phyloP scores from a whole-genome alignment of 2,888 invertebrate genomes.

The Trachelus stipa region DNA sequence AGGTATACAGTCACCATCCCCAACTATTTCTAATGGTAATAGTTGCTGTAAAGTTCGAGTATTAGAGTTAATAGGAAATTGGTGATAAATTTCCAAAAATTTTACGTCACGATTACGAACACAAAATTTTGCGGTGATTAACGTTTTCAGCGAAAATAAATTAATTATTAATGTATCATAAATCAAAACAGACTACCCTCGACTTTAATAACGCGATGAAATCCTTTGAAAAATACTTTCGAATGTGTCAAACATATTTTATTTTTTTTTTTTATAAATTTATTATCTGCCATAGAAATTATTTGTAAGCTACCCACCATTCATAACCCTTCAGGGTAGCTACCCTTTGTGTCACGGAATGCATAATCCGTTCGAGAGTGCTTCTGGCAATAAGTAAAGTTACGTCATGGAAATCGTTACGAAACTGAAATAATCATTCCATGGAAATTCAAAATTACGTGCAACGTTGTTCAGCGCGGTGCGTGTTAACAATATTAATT shows the following conservation, averaged over 20 bases:
- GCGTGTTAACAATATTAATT: background rate
- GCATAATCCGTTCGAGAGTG: background rate
- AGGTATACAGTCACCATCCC: no score
- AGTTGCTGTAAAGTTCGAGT: no score
- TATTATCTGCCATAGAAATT: background rate
- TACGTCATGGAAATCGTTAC: background rate
- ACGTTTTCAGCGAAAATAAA: no score
- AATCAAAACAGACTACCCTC: no score
- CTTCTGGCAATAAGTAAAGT: background rate
- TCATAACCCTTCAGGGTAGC: no score
- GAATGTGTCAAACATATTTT: background rate
- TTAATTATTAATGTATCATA: no score
- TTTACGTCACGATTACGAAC: fast-evolving
- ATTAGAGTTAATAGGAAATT: no score
- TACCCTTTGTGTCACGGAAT: no score
- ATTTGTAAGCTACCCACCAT: no score
- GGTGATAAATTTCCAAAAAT: no score
- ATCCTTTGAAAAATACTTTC: background rate
- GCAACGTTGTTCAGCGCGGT: background rate
- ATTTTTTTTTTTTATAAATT: background rate
- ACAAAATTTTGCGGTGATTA: no score
- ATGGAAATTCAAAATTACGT: background rate
- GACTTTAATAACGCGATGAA: background rate
- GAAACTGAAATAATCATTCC: background rate
- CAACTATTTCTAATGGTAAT: no score